Evolutionary conservation across 2,113 vertebrate genomes (phyloP), one percentile per base, ranked within the genome.

Genomic region (Passer domesticus): DNA sequence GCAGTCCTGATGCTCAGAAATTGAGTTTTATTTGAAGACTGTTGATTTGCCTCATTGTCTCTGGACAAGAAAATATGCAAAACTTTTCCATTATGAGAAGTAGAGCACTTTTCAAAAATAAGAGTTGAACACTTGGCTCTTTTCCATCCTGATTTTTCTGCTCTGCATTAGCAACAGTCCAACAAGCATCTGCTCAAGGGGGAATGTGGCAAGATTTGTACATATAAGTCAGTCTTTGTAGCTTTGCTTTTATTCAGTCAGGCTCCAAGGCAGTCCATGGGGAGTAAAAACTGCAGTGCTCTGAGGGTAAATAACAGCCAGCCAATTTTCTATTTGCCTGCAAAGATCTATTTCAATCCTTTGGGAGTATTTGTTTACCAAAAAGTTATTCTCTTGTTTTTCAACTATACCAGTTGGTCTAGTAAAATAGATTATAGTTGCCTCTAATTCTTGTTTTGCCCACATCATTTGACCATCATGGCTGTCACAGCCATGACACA

Each of bases 301-400:
- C 23, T 39, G 59, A 81, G 87, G 33, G 47, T 81, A 92, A 91
- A 63, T 59, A 92, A 62, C 66, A 81, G 23, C 25, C 74, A 67
- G 60, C 10, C 64, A 87, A 78, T 43, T 81, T 91, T 70, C 21
- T 35, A 67, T 77, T 91, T 91, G 64, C 50, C 59, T 87, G 56
- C 23, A 37, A 94, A 96, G 30, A 35, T 46, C 39, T 81, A 15
- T 47, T 92, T 75, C 56, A 75, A 4, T 63, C 66, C 43, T 62
- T 33, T 75, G 77, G 60, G 87, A 92, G 33, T 28, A 63, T 41
- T 78, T 94, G 73, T 92, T 91, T 89, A 70, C 43, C 30, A 78
- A 82, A 94, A 89, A 23, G 11, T 91, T 92, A 85, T 47, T 70
- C 13, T 92, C 73, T 33, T 78, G 14, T 72, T 92, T 94, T 95